A percentile compares a stretch with the other conserved stretches of the same genome.
Conservation (phyloP, 2,113 vertebrate species). For the Melanerpes aurifrons region DNA sequence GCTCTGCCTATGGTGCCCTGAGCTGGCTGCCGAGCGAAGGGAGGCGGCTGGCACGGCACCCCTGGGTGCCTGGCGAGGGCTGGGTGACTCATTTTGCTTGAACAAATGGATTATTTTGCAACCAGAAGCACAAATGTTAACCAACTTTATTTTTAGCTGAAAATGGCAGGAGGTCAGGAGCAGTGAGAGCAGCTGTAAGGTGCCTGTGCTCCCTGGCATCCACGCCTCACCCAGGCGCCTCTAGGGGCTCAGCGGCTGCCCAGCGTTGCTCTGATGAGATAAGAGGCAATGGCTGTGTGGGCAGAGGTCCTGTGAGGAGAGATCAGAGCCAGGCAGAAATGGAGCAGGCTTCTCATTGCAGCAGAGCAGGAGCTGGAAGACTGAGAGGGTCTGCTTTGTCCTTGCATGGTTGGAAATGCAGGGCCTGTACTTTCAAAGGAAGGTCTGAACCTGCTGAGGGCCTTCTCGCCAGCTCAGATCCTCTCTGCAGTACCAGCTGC, state of each 20-base stretch:
- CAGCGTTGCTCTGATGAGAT: conserved; percentile 68
- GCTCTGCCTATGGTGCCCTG: conserved; percentile 47
- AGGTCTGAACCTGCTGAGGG: neutral
- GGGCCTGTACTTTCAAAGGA: neutral
- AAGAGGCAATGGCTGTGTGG: conserved; percentile 48
- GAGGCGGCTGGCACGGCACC: conserved; percentile 60
- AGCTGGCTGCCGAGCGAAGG: conserved; percentile 56
- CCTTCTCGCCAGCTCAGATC: neutral
- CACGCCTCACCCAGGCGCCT: conserved; percentile 69
- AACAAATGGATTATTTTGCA: conserved; percentile 72
- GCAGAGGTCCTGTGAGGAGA: conserved; percentile 58
- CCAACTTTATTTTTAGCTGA: conserved; percentile 73
- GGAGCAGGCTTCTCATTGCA: conserved; percentile 40
- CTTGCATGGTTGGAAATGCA: neutral
- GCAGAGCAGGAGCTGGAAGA: neutral
- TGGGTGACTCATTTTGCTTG: conserved; percentile 65
- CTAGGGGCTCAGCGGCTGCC: conserved; percentile 60
- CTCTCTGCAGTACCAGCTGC: neutral
- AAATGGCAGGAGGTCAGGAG: conserved; percentile 72
- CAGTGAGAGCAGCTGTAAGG: conserved; percentile 61
- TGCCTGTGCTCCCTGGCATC: conserved; percentile 65
- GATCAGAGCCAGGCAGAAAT: conserved; percentile 40
- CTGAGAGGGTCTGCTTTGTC: neutral
- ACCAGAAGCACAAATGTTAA: conserved; percentile 72
- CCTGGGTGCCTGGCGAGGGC: conserved; percentile 52